Conservation (phyloP, 2,797 vertebrate genomes). For the Hafferia zeledoni region DNA sequence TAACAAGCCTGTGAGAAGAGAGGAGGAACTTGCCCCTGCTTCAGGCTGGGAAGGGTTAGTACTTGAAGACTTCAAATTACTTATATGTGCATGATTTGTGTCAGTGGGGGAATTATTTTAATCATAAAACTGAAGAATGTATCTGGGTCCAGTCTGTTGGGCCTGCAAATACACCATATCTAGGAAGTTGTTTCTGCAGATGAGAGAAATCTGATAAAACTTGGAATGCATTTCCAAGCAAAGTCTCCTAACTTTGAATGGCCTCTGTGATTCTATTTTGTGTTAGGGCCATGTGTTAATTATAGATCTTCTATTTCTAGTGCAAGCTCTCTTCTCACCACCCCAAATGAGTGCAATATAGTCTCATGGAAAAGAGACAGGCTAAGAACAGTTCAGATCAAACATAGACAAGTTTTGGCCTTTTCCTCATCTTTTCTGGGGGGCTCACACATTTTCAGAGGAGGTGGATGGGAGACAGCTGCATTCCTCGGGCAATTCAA, state of each 20-base stretch:
- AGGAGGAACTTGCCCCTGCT: background rate
- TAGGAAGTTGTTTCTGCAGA: background rate
- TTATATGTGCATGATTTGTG: background rate
- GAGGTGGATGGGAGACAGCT: background rate
- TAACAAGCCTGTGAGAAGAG: background rate
- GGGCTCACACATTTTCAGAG: background rate
- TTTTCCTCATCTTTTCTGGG: background rate
- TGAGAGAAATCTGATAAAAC: constrained; percentile 20
- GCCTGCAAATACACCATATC: background rate
- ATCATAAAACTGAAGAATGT: background rate
- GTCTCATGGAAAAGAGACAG: background rate
- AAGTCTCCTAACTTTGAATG: background rate
- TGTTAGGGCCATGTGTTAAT: background rate
- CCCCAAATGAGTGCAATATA: background rate
- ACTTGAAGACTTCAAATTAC: background rate
- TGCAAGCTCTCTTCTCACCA: background rate
- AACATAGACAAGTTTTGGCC: background rate
- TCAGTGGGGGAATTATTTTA: background rate
- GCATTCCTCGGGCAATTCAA: background rate
- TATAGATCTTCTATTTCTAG: constrained; percentile 26
- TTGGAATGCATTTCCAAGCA: constrained; percentile 14
- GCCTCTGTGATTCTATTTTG: background rate
- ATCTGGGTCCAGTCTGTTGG: background rate
- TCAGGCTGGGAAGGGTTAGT: background rate
- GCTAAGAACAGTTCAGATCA: background rate